Evolutionary conservation across 2,797 vertebrate species (phyloP).

Genomic region (Coregonus sp.): DNA sequence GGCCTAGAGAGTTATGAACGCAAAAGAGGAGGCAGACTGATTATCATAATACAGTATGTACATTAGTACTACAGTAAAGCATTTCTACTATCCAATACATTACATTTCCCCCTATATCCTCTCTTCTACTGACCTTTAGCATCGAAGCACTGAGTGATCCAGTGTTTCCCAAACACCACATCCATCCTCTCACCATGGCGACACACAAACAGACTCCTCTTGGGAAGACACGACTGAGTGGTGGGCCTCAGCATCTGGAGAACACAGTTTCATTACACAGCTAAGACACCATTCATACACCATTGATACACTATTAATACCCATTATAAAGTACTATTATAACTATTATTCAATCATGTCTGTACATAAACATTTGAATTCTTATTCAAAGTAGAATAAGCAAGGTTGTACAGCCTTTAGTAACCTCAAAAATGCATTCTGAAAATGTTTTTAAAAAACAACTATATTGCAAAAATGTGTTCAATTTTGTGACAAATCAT

Average conservation of each 20-base stretch:
- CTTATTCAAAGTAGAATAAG: no score
- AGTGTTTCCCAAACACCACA: constrained; percentile 97
- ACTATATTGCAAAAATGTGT: no score
- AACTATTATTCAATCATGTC: no score
- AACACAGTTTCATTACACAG: constrained; percentile 6
- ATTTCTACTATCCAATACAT: background rate
- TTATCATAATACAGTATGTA: no score
- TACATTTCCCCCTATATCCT: no score
- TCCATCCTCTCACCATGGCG: constrained; percentile 98
- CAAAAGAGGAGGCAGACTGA: background rate
- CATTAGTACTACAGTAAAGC: background rate
- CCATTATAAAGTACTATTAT: background rate
- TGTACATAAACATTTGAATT: no score
- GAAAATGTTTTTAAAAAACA: no score
- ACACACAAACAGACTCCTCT: constrained; percentile 93
- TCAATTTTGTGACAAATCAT: no score
- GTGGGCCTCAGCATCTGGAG: constrained; percentile 80
- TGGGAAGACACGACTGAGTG: constrained; percentile 81
- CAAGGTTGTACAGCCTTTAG: no score
- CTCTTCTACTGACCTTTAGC: constrained; percentile 84
- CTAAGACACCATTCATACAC: background rate
- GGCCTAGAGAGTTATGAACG: constrained; percentile 70
- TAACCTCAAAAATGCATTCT: no score
- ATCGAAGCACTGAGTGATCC: constrained; percentile 96
- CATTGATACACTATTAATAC: no score